Evolutionary conservation across 1,140 invertebrate genomes (phyloP), one percentile per base, ranked within the genome.

Genomic region (Potamilus streckersoni): DNA sequence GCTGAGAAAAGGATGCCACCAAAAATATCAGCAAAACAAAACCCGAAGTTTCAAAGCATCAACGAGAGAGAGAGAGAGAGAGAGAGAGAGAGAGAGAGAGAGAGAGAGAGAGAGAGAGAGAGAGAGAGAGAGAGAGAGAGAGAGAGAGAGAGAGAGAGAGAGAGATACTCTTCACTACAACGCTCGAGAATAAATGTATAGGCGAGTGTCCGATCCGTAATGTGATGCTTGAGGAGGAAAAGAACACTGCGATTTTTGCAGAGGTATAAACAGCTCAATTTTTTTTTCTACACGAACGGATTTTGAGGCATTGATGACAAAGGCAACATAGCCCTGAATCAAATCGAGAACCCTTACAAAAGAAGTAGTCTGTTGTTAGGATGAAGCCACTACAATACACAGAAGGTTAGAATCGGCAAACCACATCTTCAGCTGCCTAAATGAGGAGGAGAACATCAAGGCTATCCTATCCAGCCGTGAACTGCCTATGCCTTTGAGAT

Each of bases 151-250:
- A 31, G 27, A 31, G 27, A 31, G 27, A 31, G 73, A 78, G 80
- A 38, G 78, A 80, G 72, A n/a, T 65, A 23, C 72, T 65, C 74
- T 80, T n/a, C 80, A 82, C 17, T 63, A 68, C 20, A 69, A 61
- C 23, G 12, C 71, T 66, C 64, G 80, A 79, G 19, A 76, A 78
- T 57, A 58, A 63, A 27, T 78, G 71, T 15, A 69, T 81, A 13
- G 58, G 70, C 16, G 58, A 71, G 38, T 64, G 31, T 15, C 59
- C 78, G 2, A 64, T 77, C 12, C 17, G 69, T 58, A 60, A 61
- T 19, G 73, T 67, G 49, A 81, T 73, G 78, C 63, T 60, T n/a
- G 62, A 73, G 38, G 72, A 79, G 59, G 65, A 62, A n/a, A 67
- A 67, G 23, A 76, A 71, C 70, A 78, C 59, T 73, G 6, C 6